Conservation (phyloP, 2,888 invertebrate species). For the Subacronicta megacephala region DNA sequence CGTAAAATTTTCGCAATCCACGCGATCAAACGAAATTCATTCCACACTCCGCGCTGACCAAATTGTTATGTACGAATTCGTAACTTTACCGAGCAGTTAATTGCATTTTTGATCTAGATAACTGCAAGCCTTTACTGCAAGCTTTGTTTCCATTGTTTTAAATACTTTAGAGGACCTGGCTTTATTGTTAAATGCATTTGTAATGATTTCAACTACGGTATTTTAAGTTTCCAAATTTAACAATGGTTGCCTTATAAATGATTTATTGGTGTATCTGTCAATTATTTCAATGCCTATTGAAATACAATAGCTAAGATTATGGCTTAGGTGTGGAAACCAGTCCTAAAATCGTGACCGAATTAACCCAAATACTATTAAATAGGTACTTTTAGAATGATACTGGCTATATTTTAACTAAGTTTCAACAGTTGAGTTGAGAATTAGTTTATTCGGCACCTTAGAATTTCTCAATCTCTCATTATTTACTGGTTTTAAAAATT, state of each 20-base stretch:
- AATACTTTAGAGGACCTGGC: constrained; percentile 2
- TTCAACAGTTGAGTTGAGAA: no score
- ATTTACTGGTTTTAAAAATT: neutral
- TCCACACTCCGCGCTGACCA: constrained; percentile 32
- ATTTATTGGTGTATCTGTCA: constrained; percentile 39
- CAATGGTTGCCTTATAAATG: constrained; percentile 28
- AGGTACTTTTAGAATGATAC: constrained; percentile 5
- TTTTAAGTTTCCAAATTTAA: constrained; percentile 19
- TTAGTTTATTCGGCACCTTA: constrained; percentile 4
- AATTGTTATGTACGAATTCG: constrained; percentile 39
- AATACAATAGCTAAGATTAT: constrained; percentile 41
- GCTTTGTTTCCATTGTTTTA: constrained; percentile 17
- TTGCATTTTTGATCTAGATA: constrained; percentile 50
- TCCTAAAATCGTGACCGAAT: constrained; percentile 38
- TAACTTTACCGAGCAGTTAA: constrained; percentile 33
- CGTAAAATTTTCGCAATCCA: constrained; percentile 52
- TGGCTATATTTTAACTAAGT: neutral
- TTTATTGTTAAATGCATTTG: neutral
- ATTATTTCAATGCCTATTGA: constrained; percentile 33
- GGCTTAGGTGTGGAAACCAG: constrained; percentile 36
- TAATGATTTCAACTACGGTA: constrained; percentile 13
- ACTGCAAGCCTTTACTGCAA: constrained; percentile 9
- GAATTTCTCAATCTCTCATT: no score
- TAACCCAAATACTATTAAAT: constrained; percentile 40
- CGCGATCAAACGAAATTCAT: constrained; percentile 49